These are phyloP conservation scores for Drosophila lacteicornis DNA, from an alignment of 1,140 invertebrate species.

Conservation along the genomic window DNA sequence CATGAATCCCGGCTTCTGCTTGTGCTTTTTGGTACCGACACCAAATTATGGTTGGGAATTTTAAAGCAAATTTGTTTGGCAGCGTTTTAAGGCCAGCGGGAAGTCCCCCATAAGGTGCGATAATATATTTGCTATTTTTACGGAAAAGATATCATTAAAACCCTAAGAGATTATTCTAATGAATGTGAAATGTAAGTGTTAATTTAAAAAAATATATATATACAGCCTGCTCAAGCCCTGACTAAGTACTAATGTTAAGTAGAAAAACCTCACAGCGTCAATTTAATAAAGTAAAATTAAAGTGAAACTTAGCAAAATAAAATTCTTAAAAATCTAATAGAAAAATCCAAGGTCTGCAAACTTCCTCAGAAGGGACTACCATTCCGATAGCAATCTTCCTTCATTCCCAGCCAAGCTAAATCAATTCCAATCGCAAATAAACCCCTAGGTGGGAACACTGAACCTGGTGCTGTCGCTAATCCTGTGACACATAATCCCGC, in stretches of 20 bases:
- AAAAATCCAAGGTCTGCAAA: not conserved
- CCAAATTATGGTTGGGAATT: conserved; percentile 43
- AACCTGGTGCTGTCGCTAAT: conserved; percentile 49
- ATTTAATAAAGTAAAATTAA: no score
- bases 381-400: conserved; percentile 12
- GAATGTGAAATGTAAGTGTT: not conserved
- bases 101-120: not conserved
- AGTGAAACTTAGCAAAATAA: not conserved
- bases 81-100: conserved; percentile 18
- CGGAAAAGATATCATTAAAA: not conserved
- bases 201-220: no score
- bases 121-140: no score
- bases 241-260: not conserved
- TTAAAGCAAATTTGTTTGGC: conserved; percentile 35
- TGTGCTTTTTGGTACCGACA: conserved; percentile 38
- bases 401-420: conserved; percentile 14
- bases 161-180: not conserved
- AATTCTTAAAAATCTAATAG: not conserved
- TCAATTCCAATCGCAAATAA: conserved; percentile 22
- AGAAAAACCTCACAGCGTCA: no score
- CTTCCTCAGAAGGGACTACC: not conserved
- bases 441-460: conserved; percentile 26
- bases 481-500: conserved; percentile 63
- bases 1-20: conserved; percentile 2
- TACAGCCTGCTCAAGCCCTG: no score